A percentile compares a stretch with the other conserved stretches of the same genome.
phyloP scores from a whole-genome alignment of 2,113 vertebrate genomes.

The Apeltes quadracus region DNA sequence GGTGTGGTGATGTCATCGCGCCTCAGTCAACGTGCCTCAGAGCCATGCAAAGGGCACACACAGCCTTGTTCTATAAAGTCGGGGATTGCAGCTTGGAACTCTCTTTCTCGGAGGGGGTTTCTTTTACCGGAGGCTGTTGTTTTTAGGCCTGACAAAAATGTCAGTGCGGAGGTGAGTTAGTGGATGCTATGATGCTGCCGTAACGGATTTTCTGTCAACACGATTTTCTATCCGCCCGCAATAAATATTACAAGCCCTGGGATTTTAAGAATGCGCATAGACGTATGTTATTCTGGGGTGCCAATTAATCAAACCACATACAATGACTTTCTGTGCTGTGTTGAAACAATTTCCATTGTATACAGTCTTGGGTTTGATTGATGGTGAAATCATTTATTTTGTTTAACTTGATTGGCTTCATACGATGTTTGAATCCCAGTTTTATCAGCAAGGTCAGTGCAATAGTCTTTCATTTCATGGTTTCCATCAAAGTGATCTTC shows the following conservation, averaged over 20 bases:
- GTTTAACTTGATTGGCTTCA: slow-evolving; percentile 15
- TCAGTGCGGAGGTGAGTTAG: slow-evolving; percentile 17
- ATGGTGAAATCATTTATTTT: slow-evolving; percentile 3
- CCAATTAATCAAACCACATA: slow-evolving; percentile 20
- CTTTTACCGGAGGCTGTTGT: slow-evolving; percentile 19
- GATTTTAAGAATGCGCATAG: slow-evolving; percentile 12
- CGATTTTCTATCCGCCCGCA: slow-evolving; percentile 19
- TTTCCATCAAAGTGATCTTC: slow-evolving; percentile 46
- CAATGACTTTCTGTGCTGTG: not conserved
- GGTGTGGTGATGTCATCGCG: slow-evolving; percentile 71
- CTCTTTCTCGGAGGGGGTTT: not conserved
- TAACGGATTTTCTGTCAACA: slow-evolving; percentile 44
- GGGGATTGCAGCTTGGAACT: slow-evolving; percentile 8
- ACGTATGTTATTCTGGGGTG: slow-evolving; percentile 20
- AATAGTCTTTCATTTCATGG: slow-evolving; percentile 27
- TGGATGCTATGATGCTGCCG: slow-evolving; percentile 16
- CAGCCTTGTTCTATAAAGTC: slow-evolving; percentile 16
- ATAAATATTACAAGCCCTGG: too few relatives aligned
- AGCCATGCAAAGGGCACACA: slow-evolving; percentile 29
- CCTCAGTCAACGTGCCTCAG: slow-evolving; percentile 48
- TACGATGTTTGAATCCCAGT: slow-evolving; percentile 10
- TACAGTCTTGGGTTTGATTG: slow-evolving; percentile 4
- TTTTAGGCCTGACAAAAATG: slow-evolving; percentile 18
- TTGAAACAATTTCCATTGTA: not conserved
- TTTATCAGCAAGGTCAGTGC: slow-evolving; percentile 24